Conservation (phyloP, 2,113 vertebrate species). For the Chionomys nivalis region DNA sequence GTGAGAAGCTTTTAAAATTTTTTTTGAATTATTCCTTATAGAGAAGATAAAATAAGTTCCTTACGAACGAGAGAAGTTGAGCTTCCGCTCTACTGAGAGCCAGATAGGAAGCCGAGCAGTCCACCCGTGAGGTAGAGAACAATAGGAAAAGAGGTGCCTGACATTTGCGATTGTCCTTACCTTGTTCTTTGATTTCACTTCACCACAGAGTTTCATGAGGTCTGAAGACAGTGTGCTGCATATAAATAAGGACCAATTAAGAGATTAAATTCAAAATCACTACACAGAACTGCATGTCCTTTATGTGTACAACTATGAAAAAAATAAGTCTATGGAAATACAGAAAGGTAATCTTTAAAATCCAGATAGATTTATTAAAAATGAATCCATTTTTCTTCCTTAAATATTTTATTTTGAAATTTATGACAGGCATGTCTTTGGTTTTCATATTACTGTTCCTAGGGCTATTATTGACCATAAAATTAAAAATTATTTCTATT, state of each 20-base stretch:
- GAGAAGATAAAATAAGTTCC: background rate
- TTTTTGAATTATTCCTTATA: background rate
- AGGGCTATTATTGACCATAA: background rate
- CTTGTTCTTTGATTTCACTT: constrained; percentile 95
- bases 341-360: constrained; percentile 3
- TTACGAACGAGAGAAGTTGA: background rate
- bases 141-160: background rate
- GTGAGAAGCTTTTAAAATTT: background rate
- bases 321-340: background rate
- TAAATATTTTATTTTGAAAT: constrained; percentile 54
- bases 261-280: constrained; percentile 41
- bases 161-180: constrained; percentile 81
- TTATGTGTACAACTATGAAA: background rate
- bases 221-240: constrained; percentile 93
- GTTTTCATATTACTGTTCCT: background rate
- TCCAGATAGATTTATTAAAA: background rate
- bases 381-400: constrained; percentile 22
- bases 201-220: constrained; percentile 96
- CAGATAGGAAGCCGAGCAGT: background rate
- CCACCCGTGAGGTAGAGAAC: background rate
- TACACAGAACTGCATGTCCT: background rate
- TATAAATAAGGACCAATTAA: constrained; percentile 69
- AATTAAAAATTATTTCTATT: constrained; percentile 30
- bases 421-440: background rate
- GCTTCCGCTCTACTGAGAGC: background rate